Base-by-base conservation (phyloP, 2,888 invertebrate genomes). In the Cataglyphis cursor region DNA sequence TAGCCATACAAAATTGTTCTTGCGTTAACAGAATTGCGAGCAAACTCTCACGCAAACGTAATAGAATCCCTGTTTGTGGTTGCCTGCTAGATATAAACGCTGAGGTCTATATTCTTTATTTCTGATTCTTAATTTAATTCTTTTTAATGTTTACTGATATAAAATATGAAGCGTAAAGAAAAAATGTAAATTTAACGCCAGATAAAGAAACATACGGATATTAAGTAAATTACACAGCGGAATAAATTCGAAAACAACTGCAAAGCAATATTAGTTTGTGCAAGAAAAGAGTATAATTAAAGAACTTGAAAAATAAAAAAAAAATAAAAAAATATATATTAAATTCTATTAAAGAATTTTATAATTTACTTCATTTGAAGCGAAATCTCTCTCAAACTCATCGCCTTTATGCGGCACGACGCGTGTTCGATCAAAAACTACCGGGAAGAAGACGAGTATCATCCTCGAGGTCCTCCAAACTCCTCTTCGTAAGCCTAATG, bases 401-500 rank as follows among this genome's bases (percentile, higher is more conserved):
- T 28, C 9, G 35, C 31, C 54, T 65, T 76, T 62, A 68, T 51
- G 38, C 35, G 59, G 51, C 72, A 64, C 72, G 83, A 85, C 78
- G 70, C 68, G 78, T 80, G 85, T 80, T 75, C 65, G 75, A 48
- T 59, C 83, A 72, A 83, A 83, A 86, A 78, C 66, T 83, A 64
- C 31, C 18, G 48, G n/a, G 81, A 73, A 57, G 35, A 57, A 10
- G 75, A 31, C 51, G 48, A 44, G 68, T 28, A 68, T 66, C 41
- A 81, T 82, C 82, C 68, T 78, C 54, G 72, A 62, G 82, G 21
- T 57, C 61, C 61, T 54, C 28, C 44, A 41, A 72, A 70, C 35
- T 62, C 54, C 75, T 70, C 75, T 72, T 75, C 65, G 66, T 75
- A 81, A 85, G 83, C 73, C 82, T 81, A 78, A 87, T 86, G 81